Evolutionary conservation across 2,888 invertebrate species (phyloP).

Genomic region (Noctua fimbriata): DNA sequence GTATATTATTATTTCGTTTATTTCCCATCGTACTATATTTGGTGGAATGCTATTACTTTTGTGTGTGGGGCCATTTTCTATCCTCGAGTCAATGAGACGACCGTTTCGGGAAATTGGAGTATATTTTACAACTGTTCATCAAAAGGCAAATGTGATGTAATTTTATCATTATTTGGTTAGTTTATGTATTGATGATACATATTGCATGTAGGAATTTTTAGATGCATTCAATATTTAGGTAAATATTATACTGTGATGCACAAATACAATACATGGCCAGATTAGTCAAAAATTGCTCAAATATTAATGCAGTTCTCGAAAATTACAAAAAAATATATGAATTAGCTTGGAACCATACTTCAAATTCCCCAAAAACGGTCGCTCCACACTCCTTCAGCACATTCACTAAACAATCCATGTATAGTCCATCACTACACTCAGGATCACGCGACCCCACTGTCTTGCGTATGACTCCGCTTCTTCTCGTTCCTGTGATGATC

Average conservation of each 20-base stretch:
- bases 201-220: conserved; percentile 4
- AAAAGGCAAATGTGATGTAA: conserved; percentile 27
- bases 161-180: conserved; percentile 14
- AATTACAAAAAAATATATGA: background rate
- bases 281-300: background rate
- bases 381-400: conserved; percentile 24
- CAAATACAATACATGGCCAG: background rate
- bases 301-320: background rate
- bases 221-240: background rate
- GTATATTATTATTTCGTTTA: conserved; percentile 81
- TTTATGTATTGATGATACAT: background rate
- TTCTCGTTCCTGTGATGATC: conserved; percentile 92
- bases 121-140: background rate
- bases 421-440: conserved; percentile 43
- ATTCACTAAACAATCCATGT: conserved; percentile 58
- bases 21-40: conserved; percentile 68
- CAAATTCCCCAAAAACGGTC: conserved; percentile 49
- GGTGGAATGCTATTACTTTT: conserved; percentile 75
- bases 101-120: conserved; percentile 47
- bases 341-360: conserved; percentile 5
- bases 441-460: conserved; percentile 86
- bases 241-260: background rate
- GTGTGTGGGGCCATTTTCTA: conserved; percentile 50
- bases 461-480: conserved; percentile 84
- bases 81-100: conserved; percentile 49